Evolutionary conservation across 2,113 vertebrate species (phyloP), one percentile per base, ranked within the genome.

Genomic region (Ctenomys sociabilis): DNA sequence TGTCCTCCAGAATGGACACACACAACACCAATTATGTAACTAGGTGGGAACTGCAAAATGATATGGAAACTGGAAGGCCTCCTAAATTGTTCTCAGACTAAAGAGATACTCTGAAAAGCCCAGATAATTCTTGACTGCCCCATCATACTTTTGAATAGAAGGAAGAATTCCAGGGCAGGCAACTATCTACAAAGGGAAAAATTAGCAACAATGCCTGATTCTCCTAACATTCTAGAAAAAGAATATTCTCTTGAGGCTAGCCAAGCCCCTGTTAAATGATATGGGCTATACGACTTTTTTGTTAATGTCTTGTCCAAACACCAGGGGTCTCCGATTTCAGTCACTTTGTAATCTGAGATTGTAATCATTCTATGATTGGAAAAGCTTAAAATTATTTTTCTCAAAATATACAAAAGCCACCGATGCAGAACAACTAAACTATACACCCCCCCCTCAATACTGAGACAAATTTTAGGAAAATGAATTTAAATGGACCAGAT

Each of bases 1-100:
- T 99, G 99, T 99, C 99, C 98, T 98, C 98, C 93, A 97, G 98
- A 97, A 98, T 97, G 98, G 99, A 99, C 98, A 97, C 98, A 99
- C 99, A 99, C 98, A 99, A 98, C 98, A 98, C 98, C 99, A 99
- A 99, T 99, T 99, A 99, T 98, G 98, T 98, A 98, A 98, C 98
- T 98, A 98, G 93, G 90, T 97, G 98, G 98, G 97, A 98, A 98
- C 66, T 95, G 96, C 4, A 94, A 97, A 98, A 97, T 96, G 98
- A 97, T 97, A 96, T 77, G 97, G 98, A 98, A 98, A 98, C 98
- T 92, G 97, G 97, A 95, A 98, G 97, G 95, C 98, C 97, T 85
- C 85, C 95, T 68, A 93, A 81, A 95, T 97, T 96, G 95, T 97
- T 83, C 93, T 96, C 95, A 24, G 61, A 96, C 81, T 81, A 85